phyloP scores from a whole-genome alignment of 2,888 invertebrate genomes.

The Noctua pronuba region DNA sequence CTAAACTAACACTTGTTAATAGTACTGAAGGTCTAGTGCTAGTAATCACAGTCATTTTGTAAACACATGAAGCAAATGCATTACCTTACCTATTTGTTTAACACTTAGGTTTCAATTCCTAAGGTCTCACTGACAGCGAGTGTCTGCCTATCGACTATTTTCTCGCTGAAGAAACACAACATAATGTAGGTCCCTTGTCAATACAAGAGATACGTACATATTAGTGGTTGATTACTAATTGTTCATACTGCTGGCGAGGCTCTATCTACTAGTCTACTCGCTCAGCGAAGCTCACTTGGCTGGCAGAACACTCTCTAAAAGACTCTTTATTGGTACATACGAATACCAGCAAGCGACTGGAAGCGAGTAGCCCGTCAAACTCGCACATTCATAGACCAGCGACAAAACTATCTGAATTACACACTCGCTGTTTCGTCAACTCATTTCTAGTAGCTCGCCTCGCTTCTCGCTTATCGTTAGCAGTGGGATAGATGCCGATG shows the following conservation, averaged over 20 bases:
- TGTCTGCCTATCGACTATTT: too few species aligned
- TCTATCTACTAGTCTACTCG: neutral
- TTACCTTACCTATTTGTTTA: slow-evolving; percentile 34
- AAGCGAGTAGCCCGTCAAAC: neutral
- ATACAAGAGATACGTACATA: neutral
- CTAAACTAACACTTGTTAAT: slow-evolving; percentile 7
- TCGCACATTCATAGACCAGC: neutral
- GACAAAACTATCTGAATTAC: neutral
- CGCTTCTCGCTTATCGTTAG: neutral
- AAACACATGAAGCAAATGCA: slow-evolving; percentile 39
- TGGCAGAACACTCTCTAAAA: neutral
- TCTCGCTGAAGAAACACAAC: neutral
- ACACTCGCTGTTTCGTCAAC: neutral
- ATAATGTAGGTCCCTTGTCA: neutral
- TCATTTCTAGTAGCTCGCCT: neutral
- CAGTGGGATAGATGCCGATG: slow-evolving; percentile 1
- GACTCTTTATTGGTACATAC: neutral
- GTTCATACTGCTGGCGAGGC: neutral
- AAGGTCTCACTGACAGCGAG: neutral
- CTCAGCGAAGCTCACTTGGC: too few species aligned
- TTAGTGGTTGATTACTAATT: neutral
- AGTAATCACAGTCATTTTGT: slow-evolving; percentile 16
- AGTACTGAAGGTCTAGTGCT: slow-evolving; percentile 34
- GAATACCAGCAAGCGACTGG: neutral
- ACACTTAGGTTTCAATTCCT: slow-evolving; percentile 33